Evolutionary conservation across 2,888 invertebrate genomes (phyloP).

Genomic region (Lypha dubia): DNA sequence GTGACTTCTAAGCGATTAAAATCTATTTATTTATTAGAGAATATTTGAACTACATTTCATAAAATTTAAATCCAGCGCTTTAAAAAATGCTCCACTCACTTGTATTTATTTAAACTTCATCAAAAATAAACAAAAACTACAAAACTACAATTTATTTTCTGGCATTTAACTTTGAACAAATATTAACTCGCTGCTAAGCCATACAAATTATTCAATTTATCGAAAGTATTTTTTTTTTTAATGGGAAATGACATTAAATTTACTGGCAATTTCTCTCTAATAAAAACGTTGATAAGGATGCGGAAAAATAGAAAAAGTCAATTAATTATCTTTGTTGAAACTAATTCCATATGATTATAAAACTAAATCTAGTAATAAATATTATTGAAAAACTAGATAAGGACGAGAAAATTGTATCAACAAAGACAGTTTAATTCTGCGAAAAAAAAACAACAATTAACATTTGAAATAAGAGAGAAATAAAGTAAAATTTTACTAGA

Average conservation of each 20-base stretch:
- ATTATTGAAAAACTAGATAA: conserved; percentile 16
- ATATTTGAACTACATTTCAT: no score
- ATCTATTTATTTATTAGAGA: no score
- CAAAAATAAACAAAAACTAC: not conserved
- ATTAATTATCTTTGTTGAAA: conserved; percentile 16
- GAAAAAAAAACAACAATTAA: conserved; percentile 30
- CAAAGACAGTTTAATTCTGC: not conserved
- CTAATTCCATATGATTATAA: conserved; percentile 31
- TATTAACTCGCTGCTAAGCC: conserved; percentile 13
- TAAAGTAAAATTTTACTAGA: conserved; percentile 9
- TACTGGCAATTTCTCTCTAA: conserved; percentile 27
- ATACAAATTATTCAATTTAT: conserved; percentile 28
- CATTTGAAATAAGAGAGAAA: conserved; percentile 25
- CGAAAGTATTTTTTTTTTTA: not conserved
- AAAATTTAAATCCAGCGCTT: no score
- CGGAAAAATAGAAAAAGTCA: not conserved
- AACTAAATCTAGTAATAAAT: conserved; percentile 46
- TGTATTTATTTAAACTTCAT: not conserved
- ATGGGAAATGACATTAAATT: conserved; percentile 5
- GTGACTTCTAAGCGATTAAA: no score
- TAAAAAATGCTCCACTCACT: no score
- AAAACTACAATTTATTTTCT: conserved; percentile 10
- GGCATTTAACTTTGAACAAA: conserved; percentile 10
- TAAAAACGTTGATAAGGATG: conserved; percentile 19
- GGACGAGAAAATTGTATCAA: not conserved